Base-by-base conservation (phyloP, 1,140 invertebrate species). In the Eupeodes corollae region DNA sequence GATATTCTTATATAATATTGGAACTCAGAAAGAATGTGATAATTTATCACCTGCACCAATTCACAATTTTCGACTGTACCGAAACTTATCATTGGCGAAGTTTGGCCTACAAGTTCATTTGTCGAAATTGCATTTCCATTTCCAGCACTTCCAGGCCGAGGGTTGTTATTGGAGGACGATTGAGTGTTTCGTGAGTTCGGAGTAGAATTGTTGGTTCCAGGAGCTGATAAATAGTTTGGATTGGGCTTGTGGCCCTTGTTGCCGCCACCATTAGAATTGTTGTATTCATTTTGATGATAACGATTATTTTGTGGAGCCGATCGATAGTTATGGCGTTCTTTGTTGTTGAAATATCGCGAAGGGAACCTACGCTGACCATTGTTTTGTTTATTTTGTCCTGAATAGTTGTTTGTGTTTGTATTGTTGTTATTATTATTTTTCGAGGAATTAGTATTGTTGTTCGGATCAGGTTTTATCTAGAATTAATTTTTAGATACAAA, bases 301-400 rank as follows among this genome's bases (percentile, higher is more conserved):
- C 21, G 21, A 26, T 26, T 26, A 26, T 26, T 26, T 26, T 3
- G 21, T 26, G 21, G 21, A 26, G 21, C 21, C 21, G 21, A 26
- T 26, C 21, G 21, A 26, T 26, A 26, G 21, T 26, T 26, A 26
- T 26, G 21, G n/a, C 44, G 44, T 21, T 47, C 38, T n/a, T 47
- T 47, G n/a, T 47, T 47, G 31, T 47, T 47, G n/a, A 41, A 47
- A 41, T 47, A 47, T 3, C 45, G 34, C 10, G 45, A 26, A 19
- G 19, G 45, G 39, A 40, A 47, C 12, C 45, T 35, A 10, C 45
- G 21, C 8, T 26, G 21, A 26, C 21, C 13, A 26, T 39, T 30
- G 34, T 39, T 47, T 33, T 40, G 37, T 26, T 35, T 38, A 19
- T 16, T 30, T 18, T 47, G 37, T 19, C 21, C 30, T 10, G n/a